These are phyloP conservation scores for Spongia lamella DNA, from an alignment of 37 sponge, comb jelly and placozoan genomes.

Conservation along the genomic window DNA sequence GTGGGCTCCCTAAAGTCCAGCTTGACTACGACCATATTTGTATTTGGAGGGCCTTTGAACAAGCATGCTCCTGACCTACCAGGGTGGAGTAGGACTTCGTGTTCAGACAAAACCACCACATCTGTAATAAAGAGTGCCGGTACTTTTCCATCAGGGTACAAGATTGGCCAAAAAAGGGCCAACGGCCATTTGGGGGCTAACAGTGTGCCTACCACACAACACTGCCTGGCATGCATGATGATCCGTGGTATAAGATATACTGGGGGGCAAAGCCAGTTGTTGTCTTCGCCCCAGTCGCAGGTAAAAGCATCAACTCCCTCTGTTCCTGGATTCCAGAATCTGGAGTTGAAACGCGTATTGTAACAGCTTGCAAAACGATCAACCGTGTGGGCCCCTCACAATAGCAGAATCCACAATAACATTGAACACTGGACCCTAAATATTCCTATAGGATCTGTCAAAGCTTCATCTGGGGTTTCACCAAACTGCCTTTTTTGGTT, in stretches of 20 bases:
- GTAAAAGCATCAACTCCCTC: conserved; percentile 50
- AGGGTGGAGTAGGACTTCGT: not conserved
- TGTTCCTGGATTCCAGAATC: conserved; percentile 14
- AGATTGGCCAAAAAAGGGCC: conserved; percentile 34
- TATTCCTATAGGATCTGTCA: too few species aligned
- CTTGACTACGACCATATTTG: not conserved
- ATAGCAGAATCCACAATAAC: too few species aligned
- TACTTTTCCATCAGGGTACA: conserved; percentile 9
- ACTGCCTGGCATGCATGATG: conserved; percentile 22
- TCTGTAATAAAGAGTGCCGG: conserved; percentile 12
- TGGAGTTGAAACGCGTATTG: conserved; percentile 13
- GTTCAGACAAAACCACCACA: not conserved
- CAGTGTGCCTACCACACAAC: conserved; percentile 17
- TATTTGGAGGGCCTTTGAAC: not conserved
- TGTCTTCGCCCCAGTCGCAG: conserved; percentile 20
- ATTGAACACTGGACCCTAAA: too few species aligned
- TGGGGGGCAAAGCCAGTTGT: conserved; percentile 42
- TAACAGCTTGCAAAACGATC: conserved; percentile 19
- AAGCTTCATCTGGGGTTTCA: too few species aligned
- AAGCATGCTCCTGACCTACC: not conserved
- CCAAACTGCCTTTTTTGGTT: too few species aligned
- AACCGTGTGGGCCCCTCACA: conserved; percentile 42
- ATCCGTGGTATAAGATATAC: too few species aligned
- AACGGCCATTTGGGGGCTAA: conserved; percentile 35
- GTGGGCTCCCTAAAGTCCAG: conserved; percentile 1